Base-by-base conservation (phyloP, 1,140 invertebrate species). In the Caenorhabditis latens region DNA sequence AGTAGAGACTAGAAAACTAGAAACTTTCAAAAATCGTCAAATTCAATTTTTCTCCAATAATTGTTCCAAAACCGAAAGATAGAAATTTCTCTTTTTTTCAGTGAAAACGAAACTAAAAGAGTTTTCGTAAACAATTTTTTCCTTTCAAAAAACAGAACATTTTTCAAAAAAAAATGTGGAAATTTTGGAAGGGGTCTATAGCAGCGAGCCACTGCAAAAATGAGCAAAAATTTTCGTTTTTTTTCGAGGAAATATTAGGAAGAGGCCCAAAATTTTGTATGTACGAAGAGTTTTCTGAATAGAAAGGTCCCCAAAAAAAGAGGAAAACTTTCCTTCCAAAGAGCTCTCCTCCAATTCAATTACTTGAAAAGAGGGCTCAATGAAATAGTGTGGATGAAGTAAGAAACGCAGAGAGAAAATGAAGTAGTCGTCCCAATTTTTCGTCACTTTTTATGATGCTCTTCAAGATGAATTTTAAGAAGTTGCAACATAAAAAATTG, bases 391-490 rank as follows among this genome's bases (percentile, higher is more conserved):
- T 50, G 4, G 5, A 40, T 53, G 16, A 79, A 50, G 6, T 9
- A 21, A 50, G 71, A 79, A n/a, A 21, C 71, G 43, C 43, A 48
- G 71, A 50, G 2, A 50, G 32, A 50, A 79, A 79, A 79, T 79
- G 71, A 79, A 79, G 71, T 79, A 50, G 46, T 53, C 21, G n/a
- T 53, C 46, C 40, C 13, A 43, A 71, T 46, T 71, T 71, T 71
- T 71, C 55, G 65, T 5, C 65, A 79, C 46, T 79, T 50, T 79
- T 79, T 79, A 79, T 79, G 71, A 24, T 79, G 61, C 61, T 63
- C 58, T 42, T 79, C 46, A 50, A 79, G 71, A 79, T 79, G 46
- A 79, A 79, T 79, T 79, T 79, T 79, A 71, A 71, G 65, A 71
- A 71, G 65, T 71, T 46, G 40, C 14, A 16, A 9, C 4, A 24